Evolutionary conservation across 2,797 vertebrate genomes (phyloP).

Genomic region (Limosa lapponica): DNA sequence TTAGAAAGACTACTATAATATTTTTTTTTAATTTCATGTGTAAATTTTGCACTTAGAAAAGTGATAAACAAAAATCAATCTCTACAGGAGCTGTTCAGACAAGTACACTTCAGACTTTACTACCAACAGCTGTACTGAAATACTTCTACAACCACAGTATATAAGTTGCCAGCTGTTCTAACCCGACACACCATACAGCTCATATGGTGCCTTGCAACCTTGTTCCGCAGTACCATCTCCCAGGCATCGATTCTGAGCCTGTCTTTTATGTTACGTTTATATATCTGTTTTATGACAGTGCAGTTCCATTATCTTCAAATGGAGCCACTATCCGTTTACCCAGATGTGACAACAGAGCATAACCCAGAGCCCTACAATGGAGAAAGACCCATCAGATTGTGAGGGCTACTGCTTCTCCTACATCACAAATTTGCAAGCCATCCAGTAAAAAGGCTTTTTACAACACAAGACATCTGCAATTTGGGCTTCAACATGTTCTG

Average conservation of each 20-base stretch:
- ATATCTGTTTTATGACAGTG: background rate
- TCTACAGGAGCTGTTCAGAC: slow-evolving; percentile 48
- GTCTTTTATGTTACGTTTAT: background rate
- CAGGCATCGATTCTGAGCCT: background rate
- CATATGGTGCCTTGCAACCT: background rate
- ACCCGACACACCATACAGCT: background rate
- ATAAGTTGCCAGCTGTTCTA: slow-evolving; percentile 23
- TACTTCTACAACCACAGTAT: slow-evolving; percentile 20
- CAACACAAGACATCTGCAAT: background rate
- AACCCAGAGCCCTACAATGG: background rate
- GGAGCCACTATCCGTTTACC: background rate
- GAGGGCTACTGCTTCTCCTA: background rate
- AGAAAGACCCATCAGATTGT: background rate
- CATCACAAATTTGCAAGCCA: background rate
- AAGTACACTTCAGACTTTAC: slow-evolving; percentile 58
- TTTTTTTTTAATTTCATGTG: slow-evolving; percentile 39
- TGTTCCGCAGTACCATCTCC: background rate
- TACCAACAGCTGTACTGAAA: slow-evolving; percentile 52
- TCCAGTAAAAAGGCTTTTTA: background rate
- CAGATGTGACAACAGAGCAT: background rate
- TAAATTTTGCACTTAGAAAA: slow-evolving; percentile 57
- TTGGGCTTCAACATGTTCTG: background rate
- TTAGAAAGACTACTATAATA: slow-evolving; percentile 37
- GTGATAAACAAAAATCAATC: slow-evolving; percentile 59
- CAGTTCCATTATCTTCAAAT: background rate